Conservation (phyloP, 2,888 invertebrate genomes). For the Machimus rusticus region DNA sequence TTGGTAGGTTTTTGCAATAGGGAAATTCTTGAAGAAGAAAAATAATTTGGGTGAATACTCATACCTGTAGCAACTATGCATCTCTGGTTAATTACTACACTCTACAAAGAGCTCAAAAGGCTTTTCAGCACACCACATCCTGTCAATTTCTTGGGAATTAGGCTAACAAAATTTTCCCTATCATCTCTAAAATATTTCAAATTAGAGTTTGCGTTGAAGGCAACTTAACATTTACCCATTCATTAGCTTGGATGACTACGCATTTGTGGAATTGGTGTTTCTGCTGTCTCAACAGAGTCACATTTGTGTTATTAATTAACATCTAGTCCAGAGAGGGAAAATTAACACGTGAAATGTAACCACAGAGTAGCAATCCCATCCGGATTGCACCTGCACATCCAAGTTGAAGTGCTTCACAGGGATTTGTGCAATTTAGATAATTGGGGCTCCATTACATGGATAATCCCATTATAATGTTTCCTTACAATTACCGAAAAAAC, state of each 20-base stretch:
- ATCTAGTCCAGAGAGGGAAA: neutral
- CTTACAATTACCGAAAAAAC: neutral
- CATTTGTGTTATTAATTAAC: neutral
- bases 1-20: too few species aligned
- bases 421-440: neutral
- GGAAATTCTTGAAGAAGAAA: too few species aligned
- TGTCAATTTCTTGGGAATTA: neutral
- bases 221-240: neutral
- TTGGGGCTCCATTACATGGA: neutral
- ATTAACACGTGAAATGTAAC: neutral
- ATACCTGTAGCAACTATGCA: neutral
- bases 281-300: neutral
- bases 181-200: neutral
- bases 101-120: neutral
- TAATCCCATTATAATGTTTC: neutral
- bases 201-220: neutral
- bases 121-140: neutral
- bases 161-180: neutral
- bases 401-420: neutral
- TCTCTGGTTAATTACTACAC: neutral
- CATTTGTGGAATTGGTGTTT: neutral
- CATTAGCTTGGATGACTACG: neutral
- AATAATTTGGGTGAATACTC: too few species aligned
- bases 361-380: neutral
- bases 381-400: neutral